Percentiles rank a stretch among this genome's conserved stretches.
Conservation (phyloP, 1,140 invertebrate species). For the Lasioglossum albipes region DNA sequence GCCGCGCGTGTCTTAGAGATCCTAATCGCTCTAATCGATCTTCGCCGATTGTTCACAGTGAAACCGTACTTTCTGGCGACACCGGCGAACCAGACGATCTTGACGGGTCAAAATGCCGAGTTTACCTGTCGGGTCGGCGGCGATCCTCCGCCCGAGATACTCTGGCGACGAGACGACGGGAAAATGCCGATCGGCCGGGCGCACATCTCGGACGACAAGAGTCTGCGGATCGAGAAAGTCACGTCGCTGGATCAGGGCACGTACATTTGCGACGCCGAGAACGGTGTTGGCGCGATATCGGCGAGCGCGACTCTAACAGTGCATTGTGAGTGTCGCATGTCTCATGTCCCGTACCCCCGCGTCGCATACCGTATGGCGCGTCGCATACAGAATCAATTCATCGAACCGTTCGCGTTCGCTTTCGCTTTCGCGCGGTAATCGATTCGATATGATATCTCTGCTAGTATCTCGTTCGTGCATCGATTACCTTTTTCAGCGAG, state of each 20-base stretch:
- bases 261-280: constrained; percentile 91
- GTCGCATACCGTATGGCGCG: too few relatives aligned
- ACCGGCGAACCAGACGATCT: constrained; percentile 90
- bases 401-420: too few relatives aligned
- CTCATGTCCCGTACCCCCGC: too few relatives aligned
- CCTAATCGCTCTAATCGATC: constrained; percentile 35
- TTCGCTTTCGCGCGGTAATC: too few relatives aligned
- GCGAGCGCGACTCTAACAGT: constrained; percentile 88
- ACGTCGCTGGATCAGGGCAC: constrained; percentile 88
- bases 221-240: constrained; percentile 87
- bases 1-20: too few relatives aligned
- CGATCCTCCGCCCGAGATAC: constrained; percentile 92
- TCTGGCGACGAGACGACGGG: constrained; percentile 93
- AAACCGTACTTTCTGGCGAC: constrained; percentile 93
- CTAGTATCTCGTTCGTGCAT: too few relatives aligned
- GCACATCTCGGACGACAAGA: constrained; percentile 87
- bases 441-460: too few relatives aligned
- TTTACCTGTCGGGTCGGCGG: constrained; percentile 95
- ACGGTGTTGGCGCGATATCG: constrained; percentile 87
- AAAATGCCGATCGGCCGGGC: constrained; percentile 89
- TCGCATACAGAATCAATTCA: too few relatives aligned
- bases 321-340: constrained; percentile 84
- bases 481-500: constrained; percentile 81
- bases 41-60: constrained; percentile 81
- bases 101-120: constrained; percentile 89